Base-by-base conservation (phyloP, 2,888 invertebrate species). In the Eupithecia tripunctaria region DNA sequence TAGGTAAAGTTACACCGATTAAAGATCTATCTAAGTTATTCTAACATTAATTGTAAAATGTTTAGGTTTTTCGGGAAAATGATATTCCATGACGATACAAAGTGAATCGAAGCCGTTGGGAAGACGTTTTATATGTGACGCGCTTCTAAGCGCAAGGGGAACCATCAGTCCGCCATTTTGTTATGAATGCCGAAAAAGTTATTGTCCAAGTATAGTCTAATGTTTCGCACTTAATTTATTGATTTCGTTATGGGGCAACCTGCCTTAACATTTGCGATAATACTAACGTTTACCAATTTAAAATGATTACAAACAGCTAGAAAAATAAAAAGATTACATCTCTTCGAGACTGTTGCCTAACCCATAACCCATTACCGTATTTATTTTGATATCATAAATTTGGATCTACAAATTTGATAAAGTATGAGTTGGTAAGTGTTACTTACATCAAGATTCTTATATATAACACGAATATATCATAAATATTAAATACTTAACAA, bases 181-280 rank as follows among this genome's bases (percentile, higher is more conserved):
- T 74, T 43, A 86, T 87, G 89, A 89, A 87, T 89, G 85, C 87
- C 87, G 89, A 84, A 77, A 85, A 78, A 82, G 85, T 89, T 94
- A 94, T 94, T 94, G 94, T 94, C 94, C 89, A 91, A 93, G 90
- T 92, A 90, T 85, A 93, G 92, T 93, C 93, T 92, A 92, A 89
- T 88, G 86, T 91, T 88, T 87, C 88, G 89, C 87, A 87, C 85
- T 68, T 59, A 67, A 69, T 75, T 72, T 78, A 36, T 51, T 18
- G 65, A 51, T 72, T 72, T 64, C 64, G 72, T 67, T 67, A 66
- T 76, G 80, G 80, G 82, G 82, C 82, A 75, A 79, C 78, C 79
- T 82, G 82, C 81, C 76, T 76, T 82, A 84, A 77, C 80, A 78
- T 64, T 63, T 51, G 43, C 56, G 62, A 51, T 64, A 41, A 51